Evolutionary conservation across 1,140 invertebrate genomes (phyloP).

Genomic region (Schmidtea mediterranea): DNA sequence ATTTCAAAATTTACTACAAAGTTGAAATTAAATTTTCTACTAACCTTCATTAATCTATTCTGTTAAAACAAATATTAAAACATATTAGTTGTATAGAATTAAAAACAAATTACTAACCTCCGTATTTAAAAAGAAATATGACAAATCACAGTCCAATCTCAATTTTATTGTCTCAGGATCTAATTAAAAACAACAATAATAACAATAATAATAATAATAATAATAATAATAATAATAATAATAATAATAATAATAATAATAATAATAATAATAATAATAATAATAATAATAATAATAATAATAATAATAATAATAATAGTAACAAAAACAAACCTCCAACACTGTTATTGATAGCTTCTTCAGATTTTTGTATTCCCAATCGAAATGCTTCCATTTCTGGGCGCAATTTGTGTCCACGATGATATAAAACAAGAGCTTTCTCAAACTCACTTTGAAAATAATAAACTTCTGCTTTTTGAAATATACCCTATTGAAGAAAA

Average conservation of each 20-base stretch:
- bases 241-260: too few relatives aligned
- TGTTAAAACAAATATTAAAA: background rate
- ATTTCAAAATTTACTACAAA: too few relatives aligned
- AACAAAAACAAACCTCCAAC: too few relatives aligned
- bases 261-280: too few relatives aligned
- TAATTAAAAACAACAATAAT: constrained; percentile 7
- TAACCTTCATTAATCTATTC: background rate
- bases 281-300: too few relatives aligned
- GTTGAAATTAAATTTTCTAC: too few relatives aligned
- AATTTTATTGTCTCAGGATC: constrained; percentile 21
- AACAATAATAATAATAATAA: background rate
- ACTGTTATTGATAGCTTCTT: constrained; percentile 71
- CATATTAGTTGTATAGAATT: background rate
- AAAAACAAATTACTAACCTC: constrained; percentile 14
- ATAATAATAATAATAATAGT: too few relatives aligned
- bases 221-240: constrained; percentile 16
- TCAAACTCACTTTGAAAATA: constrained; percentile 75
- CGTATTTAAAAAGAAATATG: constrained; percentile 18
- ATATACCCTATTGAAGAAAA: constrained; percentile 35
- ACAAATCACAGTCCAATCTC: constrained; percentile 20
- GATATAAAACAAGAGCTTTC: constrained; percentile 61
- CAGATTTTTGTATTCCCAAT: constrained; percentile 64
- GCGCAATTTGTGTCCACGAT: constrained; percentile 49
- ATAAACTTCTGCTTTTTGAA: constrained; percentile 65
- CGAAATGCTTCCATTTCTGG: constrained; percentile 59